Evolutionary conservation across 64 coral and sea anemone species (phyloP).

Genomic region (Hydrozoanthus tunicans): DNA sequence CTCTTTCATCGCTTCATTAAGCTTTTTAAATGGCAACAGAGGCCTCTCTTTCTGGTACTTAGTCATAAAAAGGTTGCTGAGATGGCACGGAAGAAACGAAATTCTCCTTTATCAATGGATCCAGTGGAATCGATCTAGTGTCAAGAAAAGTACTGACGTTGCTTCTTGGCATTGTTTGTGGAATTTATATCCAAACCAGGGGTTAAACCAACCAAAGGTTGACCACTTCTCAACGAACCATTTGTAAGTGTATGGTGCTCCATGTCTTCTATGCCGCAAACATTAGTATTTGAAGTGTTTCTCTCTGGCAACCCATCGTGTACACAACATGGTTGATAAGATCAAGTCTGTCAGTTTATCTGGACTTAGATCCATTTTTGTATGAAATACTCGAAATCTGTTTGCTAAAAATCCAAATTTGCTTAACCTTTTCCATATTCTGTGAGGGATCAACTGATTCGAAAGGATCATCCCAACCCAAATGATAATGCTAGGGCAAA

Average conservation of each 20-base stretch:
- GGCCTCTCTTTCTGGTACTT: too few relatives aligned
- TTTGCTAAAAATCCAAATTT: not conserved
- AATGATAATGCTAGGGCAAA: constrained; percentile 26
- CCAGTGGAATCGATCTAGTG: not conserved
- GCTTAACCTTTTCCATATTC: constrained; percentile 25
- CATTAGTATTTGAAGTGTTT: not conserved
- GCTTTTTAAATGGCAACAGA: too few relatives aligned
- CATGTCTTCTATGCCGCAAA: constrained; percentile 3
- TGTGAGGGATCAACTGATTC: constrained; percentile 3
- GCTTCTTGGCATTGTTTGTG: constrained; percentile 18
- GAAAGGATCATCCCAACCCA: constrained; percentile 18
- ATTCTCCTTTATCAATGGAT: too few relatives aligned
- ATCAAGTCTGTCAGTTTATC: not conserved
- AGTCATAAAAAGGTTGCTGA: too few relatives aligned
- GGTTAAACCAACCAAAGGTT: not conserved
- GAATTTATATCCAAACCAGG: constrained; percentile 13
- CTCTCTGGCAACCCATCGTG: not conserved
- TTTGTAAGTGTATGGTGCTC: not conserved
- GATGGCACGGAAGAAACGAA: too few relatives aligned
- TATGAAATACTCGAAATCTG: constrained; percentile 21
- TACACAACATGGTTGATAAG: not conserved
- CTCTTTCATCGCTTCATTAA: too few relatives aligned
- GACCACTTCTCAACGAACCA: constrained; percentile 1
- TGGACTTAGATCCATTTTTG: constrained; percentile 1
- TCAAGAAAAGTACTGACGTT: not conserved